Evolutionary conservation across 2,113 vertebrate species (phyloP).

Genomic region (Picathartes gymnocephalus): DNA sequence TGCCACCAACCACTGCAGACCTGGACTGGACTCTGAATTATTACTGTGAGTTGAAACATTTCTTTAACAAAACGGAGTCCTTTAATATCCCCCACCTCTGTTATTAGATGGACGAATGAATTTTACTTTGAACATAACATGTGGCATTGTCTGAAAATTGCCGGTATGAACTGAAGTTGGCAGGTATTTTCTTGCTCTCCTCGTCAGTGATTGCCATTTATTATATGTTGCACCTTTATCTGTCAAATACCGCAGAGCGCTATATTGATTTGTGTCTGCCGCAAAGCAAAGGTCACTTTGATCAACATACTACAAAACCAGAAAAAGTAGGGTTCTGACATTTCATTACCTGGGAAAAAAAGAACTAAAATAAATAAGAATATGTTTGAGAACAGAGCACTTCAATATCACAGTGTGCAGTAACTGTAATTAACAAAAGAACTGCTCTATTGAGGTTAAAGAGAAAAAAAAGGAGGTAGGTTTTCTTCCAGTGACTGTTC

Average conservation of each 20-base stretch:
- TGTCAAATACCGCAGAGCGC: slow-evolving; percentile 80
- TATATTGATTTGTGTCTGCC: slow-evolving; percentile 87
- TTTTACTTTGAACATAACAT: slow-evolving; percentile 86
- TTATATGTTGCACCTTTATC: slow-evolving; percentile 85
- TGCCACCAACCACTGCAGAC: slow-evolving; percentile 72
- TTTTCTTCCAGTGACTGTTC: slow-evolving; percentile 67
- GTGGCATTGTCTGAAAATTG: slow-evolving; percentile 87
- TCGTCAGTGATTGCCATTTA: slow-evolving; percentile 84
- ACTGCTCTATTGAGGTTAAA: slow-evolving; percentile 71
- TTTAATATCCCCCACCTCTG: slow-evolving; percentile 86
- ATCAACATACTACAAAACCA: slow-evolving; percentile 81
- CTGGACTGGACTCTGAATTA: slow-evolving; percentile 73
- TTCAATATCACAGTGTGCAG: slow-evolving; percentile 77
- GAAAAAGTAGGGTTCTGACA: slow-evolving; percentile 80
- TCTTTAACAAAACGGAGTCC: slow-evolving; percentile 77
- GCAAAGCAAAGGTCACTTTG: slow-evolving; percentile 88
- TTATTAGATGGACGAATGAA: slow-evolving; percentile 83
- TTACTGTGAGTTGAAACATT: slow-evolving; percentile 79
- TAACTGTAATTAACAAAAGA: slow-evolving; percentile 89
- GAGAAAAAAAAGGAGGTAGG: slow-evolving; percentile 59
- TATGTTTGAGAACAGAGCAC: slow-evolving; percentile 80
- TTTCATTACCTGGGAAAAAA: slow-evolving; percentile 86
- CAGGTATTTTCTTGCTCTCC: slow-evolving; percentile 80
- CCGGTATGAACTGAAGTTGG: slow-evolving; percentile 80
- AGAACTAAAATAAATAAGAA: slow-evolving; percentile 80